Evolutionary conservation across 2,113 vertebrate species (phyloP).

Genomic region (Dipodomys merriami): DNA sequence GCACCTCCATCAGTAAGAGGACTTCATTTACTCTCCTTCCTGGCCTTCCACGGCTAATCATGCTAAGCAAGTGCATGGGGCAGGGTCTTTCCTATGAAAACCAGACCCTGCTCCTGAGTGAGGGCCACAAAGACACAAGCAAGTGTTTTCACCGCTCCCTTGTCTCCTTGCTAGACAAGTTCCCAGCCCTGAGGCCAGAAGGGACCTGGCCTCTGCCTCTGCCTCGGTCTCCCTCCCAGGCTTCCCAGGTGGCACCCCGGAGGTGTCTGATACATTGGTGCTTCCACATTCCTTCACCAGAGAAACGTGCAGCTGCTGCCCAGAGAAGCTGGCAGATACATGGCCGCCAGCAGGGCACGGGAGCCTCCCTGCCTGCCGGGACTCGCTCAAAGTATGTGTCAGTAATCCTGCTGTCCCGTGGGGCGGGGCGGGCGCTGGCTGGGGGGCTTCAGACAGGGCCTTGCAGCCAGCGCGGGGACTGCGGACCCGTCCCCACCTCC

Average conservation of each 20-base stretch:
- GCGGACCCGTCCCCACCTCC: background rate
- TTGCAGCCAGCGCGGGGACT: background rate
- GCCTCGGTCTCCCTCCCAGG: slow-evolving; percentile 52
- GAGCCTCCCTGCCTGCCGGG: slow-evolving; percentile 95
- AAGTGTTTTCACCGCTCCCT: background rate
- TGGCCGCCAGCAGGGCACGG: slow-evolving; percentile 91
- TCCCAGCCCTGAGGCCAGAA: background rate
- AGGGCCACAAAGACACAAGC: background rate
- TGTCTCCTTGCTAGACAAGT: too few species aligned
- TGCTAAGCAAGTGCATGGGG: background rate
- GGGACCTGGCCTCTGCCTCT: background rate
- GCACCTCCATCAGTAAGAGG: background rate
- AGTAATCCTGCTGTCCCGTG: slow-evolving; percentile 87
- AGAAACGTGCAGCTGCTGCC: slow-evolving; percentile 94
- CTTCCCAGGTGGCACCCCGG: slow-evolving; percentile 92
- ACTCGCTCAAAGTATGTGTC: slow-evolving; percentile 99
- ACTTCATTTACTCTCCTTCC: background rate
- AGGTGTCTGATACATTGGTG: slow-evolving; percentile 88
- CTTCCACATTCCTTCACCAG: slow-evolving; percentile 95
- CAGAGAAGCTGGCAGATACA: slow-evolving; percentile 94
- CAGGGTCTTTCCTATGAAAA: background rate
- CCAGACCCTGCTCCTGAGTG: background rate
- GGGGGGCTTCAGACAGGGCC: slow-evolving; percentile 69
- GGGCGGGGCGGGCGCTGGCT: slow-evolving; percentile 81
- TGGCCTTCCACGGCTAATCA: background rate